A percentile compares a stretch with the other conserved stretches of the same genome.
Conservation (phyloP, 2,888 invertebrate genomes). For the Horisme vitalbata region DNA sequence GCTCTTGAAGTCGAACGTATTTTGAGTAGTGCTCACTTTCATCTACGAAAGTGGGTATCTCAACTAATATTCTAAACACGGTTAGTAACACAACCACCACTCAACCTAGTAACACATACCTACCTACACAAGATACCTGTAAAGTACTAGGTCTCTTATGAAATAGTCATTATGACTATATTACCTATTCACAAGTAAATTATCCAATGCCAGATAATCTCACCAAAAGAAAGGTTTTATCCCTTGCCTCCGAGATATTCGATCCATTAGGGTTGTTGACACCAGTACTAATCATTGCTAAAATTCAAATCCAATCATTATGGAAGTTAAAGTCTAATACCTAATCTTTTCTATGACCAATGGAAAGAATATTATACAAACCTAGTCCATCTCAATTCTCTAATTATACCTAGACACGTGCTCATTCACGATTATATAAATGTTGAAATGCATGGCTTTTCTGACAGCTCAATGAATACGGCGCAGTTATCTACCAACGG, state of each 20-base stretch:
- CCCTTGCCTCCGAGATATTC: constrained; percentile 11
- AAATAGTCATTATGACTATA: constrained; percentile 5
- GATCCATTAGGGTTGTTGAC: constrained; percentile 19
- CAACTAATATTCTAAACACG: not conserved
- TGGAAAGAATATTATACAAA: not conserved
- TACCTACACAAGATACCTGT: constrained; percentile 7
- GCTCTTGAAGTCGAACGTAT: not conserved
- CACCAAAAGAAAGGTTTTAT: constrained; percentile 10
- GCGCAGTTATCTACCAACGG: constrained; percentile 14
- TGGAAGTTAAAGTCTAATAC: constrained; percentile 4
- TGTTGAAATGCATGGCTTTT: not conserved
- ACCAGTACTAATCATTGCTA: constrained; percentile 13
- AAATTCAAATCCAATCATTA: constrained; percentile 4
- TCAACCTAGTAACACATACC: not conserved
- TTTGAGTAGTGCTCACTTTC: not conserved
- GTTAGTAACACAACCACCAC: not conserved
- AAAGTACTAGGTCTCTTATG: constrained; percentile 19
- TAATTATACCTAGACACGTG: not conserved
- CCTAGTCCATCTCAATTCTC: not conserved
- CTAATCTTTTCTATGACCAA: not conserved
- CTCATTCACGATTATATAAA: not conserved
- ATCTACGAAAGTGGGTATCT: constrained; percentile 1
- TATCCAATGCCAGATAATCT: not conserved
- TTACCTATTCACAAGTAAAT: constrained; percentile 1
- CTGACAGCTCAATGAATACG: constrained; percentile 13